Percentiles rank a stretch among this genome's conserved stretches.
Evolutionary conservation across 2,113 vertebrate genomes (phyloP).

Genomic region (Serilophus lunatus): DNA sequence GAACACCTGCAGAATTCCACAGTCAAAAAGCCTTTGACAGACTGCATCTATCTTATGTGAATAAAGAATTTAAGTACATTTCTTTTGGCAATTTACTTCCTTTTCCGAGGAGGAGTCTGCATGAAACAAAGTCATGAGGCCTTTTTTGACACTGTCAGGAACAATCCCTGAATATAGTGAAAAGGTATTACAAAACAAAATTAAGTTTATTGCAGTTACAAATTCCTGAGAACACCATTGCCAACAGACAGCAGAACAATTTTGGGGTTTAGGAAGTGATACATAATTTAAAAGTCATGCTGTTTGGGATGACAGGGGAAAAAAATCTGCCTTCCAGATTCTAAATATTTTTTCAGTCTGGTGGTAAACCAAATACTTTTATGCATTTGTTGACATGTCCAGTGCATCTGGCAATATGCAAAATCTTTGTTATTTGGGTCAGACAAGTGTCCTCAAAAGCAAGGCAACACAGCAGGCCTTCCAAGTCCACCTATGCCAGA

Average conservation of each 20-base stretch:
- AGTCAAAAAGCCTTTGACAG: background rate
- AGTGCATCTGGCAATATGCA: background rate
- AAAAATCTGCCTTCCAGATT: background rate
- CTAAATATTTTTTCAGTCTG: background rate
- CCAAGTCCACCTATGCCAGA: background rate
- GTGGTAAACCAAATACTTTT: background rate
- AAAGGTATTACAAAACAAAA: slow-evolving; percentile 1
- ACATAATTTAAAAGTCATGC: background rate
- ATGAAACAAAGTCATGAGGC: background rate
- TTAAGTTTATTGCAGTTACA: background rate
- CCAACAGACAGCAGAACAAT: background rate
- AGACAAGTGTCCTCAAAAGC: slow-evolving; percentile 10
- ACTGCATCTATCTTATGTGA: background rate
- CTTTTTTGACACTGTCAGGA: background rate
- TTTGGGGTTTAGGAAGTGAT: background rate
- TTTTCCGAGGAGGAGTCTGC: background rate
- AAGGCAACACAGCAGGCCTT: background rate
- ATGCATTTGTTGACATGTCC: background rate
- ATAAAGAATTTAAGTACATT: background rate
- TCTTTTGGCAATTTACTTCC: background rate
- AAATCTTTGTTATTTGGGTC: slow-evolving; percentile 1
- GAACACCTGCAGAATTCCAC: background rate
- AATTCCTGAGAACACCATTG: background rate
- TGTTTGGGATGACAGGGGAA: background rate
- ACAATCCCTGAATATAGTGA: background rate